These are phyloP conservation scores for Ochlodes sylvanus DNA, from an alignment of 2,888 invertebrate genomes.

Conservation along the genomic window DNA sequence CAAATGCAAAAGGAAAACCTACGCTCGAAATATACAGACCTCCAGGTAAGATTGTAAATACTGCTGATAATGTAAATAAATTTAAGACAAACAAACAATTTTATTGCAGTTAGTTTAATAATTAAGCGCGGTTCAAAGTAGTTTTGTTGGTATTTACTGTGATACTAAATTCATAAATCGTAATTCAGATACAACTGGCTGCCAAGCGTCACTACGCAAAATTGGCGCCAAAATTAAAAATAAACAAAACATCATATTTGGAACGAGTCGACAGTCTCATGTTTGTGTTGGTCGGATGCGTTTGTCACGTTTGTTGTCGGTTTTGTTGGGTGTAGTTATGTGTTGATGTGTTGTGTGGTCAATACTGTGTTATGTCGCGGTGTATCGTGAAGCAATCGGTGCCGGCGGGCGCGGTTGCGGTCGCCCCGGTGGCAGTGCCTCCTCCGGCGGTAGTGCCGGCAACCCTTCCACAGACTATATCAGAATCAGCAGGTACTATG, in stretches of 20 bases:
- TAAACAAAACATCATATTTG: conserved; percentile 82
- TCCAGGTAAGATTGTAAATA: conserved; percentile 87
- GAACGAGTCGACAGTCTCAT: conserved; percentile 79
- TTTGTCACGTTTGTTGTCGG: conserved; percentile 58
- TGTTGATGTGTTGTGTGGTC: conserved; percentile 37
- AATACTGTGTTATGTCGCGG: conserved; percentile 69
- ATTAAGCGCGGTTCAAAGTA: background rate
- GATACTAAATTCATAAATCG: conserved; percentile 20
- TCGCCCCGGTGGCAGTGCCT: conserved; percentile 51
- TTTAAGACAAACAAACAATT: background rate
- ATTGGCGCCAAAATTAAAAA: conserved; percentile 83
- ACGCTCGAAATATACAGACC: conserved; percentile 95
- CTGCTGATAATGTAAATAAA: background rate
- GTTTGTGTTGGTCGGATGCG: conserved; percentile 70
- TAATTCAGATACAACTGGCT: conserved; percentile 55
- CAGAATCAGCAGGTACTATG: conserved; percentile 21
- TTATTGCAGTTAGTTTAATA: background rate
- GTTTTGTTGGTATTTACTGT: background rate
- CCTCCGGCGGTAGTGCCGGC: conserved; percentile 46
- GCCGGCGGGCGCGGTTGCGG: conserved; percentile 43
- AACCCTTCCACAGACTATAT: conserved; percentile 42
- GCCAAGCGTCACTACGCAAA: conserved; percentile 65
- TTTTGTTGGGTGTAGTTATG: conserved; percentile 46
- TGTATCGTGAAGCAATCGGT: conserved; percentile 80
- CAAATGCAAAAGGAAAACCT: conserved; percentile 89